phyloP scores from a whole-genome alignment of 2,888 invertebrate genomes.

The Actias luna region DNA sequence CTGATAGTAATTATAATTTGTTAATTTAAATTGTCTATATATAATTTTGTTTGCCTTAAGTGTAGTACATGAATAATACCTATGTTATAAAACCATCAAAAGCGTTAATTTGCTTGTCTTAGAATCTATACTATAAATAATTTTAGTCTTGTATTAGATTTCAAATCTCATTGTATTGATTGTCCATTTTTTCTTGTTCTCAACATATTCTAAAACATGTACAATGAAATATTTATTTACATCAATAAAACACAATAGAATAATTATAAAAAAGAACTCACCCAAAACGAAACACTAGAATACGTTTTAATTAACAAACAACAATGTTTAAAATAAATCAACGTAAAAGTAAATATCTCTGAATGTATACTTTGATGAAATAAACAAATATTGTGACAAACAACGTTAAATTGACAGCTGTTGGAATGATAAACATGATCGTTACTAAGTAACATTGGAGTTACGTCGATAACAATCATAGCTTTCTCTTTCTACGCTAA shows the following conservation, averaged over 20 bases:
- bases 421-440: constrained; percentile 32
- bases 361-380: background rate
- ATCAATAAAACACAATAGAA: background rate
- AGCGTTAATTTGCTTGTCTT: no score
- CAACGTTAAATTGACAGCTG: constrained; percentile 39
- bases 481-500: background rate
- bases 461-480: constrained; percentile 16
- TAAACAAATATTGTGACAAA: constrained; percentile 26
- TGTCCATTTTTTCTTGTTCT: background rate
- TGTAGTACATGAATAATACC: no score
- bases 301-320: background rate
- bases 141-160: background rate
- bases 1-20: no score
- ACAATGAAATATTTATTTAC: background rate
- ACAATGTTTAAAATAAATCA: background rate
- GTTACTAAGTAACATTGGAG: constrained; percentile 41
- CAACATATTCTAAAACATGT: background rate
- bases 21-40: no score
- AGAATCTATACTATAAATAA: no score
- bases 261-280: constrained; percentile 29
- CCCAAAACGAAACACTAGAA: constrained; percentile 26
- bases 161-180: background rate
- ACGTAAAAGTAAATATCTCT: background rate
- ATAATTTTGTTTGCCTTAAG: no score
- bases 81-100: no score